A percentile compares a stretch with the other conserved stretches of the same genome.
Conservation (phyloP, 2,888 invertebrate genomes). For the Ectropis crepuscularia region DNA sequence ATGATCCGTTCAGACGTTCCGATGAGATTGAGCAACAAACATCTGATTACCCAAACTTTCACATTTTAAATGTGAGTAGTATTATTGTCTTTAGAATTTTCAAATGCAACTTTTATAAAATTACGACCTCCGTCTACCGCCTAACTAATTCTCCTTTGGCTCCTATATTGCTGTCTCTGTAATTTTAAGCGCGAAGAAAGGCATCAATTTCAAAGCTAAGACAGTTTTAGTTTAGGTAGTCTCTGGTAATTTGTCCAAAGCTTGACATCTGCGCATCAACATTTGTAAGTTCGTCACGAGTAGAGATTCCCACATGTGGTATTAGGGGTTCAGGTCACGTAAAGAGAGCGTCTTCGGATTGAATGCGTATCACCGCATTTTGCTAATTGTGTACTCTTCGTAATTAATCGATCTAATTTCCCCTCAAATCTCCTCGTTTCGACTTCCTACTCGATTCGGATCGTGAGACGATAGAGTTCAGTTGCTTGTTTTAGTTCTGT, state of each 20-base stretch:
- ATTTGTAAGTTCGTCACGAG: slow-evolving; percentile 57
- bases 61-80: too few species aligned
- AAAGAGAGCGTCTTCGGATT: slow-evolving; percentile 56
- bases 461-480: slow-evolving; percentile 31
- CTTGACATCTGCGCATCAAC: slow-evolving; percentile 26
- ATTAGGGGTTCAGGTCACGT: slow-evolving; percentile 62
- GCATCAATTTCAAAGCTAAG: too few species aligned
- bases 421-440: slow-evolving; percentile 42
- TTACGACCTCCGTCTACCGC: too few species aligned
- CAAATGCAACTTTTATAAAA: too few species aligned
- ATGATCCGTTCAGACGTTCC: too few species aligned
- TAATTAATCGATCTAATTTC: slow-evolving; percentile 62
- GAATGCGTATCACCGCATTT: slow-evolving; percentile 64
- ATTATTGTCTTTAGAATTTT: too few species aligned
- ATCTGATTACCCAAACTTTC: too few species aligned
- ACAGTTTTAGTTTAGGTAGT: too few species aligned
- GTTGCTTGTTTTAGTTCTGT: neutral
- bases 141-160: too few species aligned
- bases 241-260: neutral
- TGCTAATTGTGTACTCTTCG: slow-evolving; percentile 67
- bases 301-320: slow-evolving; percentile 54
- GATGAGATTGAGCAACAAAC: too few species aligned
- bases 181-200: too few species aligned
- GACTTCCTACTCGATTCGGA: slow-evolving; percentile 32
- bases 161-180: too few species aligned